Evolutionary conservation across 1,140 invertebrate genomes (phyloP).

Genomic region (Rhopalosiphum padi): DNA sequence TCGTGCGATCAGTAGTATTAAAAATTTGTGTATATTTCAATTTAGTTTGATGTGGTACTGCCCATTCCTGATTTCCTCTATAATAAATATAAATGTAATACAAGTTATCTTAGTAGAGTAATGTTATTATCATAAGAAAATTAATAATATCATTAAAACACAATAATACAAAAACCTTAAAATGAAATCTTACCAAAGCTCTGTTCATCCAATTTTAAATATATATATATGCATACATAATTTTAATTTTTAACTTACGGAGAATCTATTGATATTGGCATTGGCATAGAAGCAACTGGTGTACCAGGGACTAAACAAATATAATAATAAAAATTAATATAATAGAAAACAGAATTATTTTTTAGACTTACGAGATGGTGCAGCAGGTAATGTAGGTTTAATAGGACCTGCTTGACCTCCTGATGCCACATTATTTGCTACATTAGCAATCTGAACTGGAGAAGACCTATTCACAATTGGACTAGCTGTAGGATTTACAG

Average conservation of each 20-base stretch:
- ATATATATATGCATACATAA: background rate
- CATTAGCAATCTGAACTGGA: constrained; percentile 22
- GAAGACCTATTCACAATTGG: background rate
- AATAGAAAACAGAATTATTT: constrained; percentile 47
- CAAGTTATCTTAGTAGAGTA: background rate
- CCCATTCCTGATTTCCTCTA: constrained; percentile 72
- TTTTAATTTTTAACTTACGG: constrained; percentile 34
- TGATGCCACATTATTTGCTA: background rate
- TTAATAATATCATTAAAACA: background rate
- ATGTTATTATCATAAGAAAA: background rate
- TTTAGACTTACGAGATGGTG: constrained; percentile 38
- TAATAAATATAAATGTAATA: background rate
- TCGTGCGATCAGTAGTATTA: constrained; percentile 87
- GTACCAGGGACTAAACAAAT: constrained; percentile 13
- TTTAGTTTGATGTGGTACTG: constrained; percentile 87
- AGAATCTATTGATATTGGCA: constrained; percentile 50
- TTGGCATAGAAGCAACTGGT: constrained; percentile 60
- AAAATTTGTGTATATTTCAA: constrained; percentile 95
- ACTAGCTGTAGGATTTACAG: background rate
- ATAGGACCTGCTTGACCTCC: background rate
- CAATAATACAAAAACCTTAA: background rate
- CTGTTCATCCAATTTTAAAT: background rate
- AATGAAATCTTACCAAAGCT: background rate
- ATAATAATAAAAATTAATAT: constrained; percentile 35
- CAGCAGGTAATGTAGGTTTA: constrained; percentile 34